Evolutionary conservation across 2,888 invertebrate genomes (phyloP), one percentile per base, ranked within the genome.

Genomic region (Parnassius mnemosyne): DNA sequence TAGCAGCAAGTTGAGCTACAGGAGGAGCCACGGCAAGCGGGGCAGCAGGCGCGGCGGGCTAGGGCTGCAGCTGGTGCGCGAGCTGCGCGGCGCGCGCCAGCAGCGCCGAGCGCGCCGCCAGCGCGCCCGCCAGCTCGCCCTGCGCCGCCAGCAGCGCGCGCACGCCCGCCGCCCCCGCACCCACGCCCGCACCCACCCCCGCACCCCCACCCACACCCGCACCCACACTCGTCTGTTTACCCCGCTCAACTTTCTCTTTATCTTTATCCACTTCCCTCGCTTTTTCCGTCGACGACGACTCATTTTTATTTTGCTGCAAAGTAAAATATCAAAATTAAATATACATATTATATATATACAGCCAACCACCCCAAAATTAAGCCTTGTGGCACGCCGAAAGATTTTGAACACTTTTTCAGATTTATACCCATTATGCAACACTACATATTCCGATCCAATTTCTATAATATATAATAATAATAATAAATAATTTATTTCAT

Each of bases 91-190:
- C 71, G 11, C 69, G 70, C 58, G 71, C 71, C 54, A 85, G 71
- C 52, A 84, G 79, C 61, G 79, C 79, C 3, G 78, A 68, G 80
- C 78, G 79, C 71, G 69, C 68, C 41, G 78, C 75, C 59, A 78
- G 69, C 5, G 75, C 77, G 57, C 71, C 65, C 9, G 73, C 70
- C 57, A 83, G 69, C 63, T 85, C 87, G 52, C 79, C 85, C 69
- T 84, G 85, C 66, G 83, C 80, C 13, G 72, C 77, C 63, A 82
- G 75, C 71, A 87, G 75, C 52, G 83, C 85, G 61, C 83, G 80
- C 73, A 84, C 75, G 46, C 84, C 85, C 58, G 78, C 79, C 43
- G 79, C 76, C 62, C 70, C 56, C 67, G 78, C 72, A 13, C 66
- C 49, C 66, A 74, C 71, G 10, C 61, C 61, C 34, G 68, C 70